Evolutionary conservation across 2,888 invertebrate species (phyloP).

Genomic region (Erebia ligea): DNA sequence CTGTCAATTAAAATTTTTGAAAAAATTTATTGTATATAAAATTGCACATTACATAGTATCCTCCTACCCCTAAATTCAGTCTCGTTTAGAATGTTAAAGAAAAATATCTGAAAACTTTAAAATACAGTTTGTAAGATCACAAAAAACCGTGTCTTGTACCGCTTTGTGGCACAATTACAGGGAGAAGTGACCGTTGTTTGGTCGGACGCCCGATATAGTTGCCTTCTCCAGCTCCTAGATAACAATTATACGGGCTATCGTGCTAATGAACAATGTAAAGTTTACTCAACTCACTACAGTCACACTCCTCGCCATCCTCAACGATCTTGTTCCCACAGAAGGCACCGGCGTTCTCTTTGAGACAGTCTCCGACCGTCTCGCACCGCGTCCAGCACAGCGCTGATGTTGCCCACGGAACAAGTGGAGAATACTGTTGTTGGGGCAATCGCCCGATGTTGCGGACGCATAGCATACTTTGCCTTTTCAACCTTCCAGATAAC

Average conservation of each 20-base stretch:
- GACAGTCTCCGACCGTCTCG: slow-evolving; percentile 96
- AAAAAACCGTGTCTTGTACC: no score
- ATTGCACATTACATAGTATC: no score
- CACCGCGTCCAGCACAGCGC: slow-evolving; percentile 96
- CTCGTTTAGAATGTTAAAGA: no score
- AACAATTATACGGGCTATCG: slow-evolving; percentile 95
- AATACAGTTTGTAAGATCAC: no score
- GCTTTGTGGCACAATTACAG: no score
- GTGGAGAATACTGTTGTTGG: slow-evolving; percentile 99
- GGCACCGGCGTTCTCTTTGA: slow-evolving; percentile 93
- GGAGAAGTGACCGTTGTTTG: no score
- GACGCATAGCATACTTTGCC: slow-evolving; percentile 99
- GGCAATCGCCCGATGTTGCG: slow-evolving; percentile 98
- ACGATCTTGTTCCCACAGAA: slow-evolving; percentile 99
- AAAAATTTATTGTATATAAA: neutral
- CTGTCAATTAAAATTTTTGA: slow-evolving; percentile 46
- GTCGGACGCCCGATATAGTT: slow-evolving; percentile 98
- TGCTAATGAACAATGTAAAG: slow-evolving; percentile 85
- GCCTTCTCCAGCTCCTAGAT: slow-evolving; percentile 95
- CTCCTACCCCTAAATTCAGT: no score
- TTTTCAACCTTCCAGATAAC: slow-evolving; percentile 93
- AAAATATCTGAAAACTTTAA: no score
- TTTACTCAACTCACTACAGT: slow-evolving; percentile 86
- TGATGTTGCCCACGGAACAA: slow-evolving; percentile 97
- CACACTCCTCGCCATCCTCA: slow-evolving; percentile 98